These are phyloP conservation scores for Pristionchus entomophagus DNA, from an alignment of 2,888 invertebrate species.

Conservation along the genomic window DNA sequence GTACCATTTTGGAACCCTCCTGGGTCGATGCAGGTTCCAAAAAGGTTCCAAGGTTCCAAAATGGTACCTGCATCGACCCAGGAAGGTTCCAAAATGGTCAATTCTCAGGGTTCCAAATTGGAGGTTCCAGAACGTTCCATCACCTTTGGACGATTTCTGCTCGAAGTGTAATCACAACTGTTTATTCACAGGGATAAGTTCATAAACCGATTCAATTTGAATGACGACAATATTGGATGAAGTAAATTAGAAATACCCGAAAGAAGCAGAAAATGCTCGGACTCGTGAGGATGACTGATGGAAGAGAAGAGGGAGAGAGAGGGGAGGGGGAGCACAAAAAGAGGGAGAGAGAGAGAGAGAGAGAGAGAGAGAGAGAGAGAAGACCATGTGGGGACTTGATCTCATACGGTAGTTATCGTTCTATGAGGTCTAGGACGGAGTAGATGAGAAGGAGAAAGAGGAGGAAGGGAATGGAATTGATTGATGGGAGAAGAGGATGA, in stretches of 20 bases:
- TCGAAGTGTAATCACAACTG: too few relatives aligned
- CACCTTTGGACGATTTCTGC: too few relatives aligned
- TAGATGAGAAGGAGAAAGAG: not conserved
- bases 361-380: not conserved
- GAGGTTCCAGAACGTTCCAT: too few relatives aligned
- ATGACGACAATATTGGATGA: not conserved
- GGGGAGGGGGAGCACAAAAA: not conserved
- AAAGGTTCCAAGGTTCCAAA: too few relatives aligned
- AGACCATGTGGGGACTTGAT: not conserved
- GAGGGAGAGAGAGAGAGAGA: not conserved
- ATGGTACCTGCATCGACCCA: too few relatives aligned
- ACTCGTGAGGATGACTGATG: conserved; percentile 22
- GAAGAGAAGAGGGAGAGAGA: not conserved
- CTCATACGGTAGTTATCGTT: conserved; percentile 30
- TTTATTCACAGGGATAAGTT: not conserved
- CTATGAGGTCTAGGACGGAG: not conserved
- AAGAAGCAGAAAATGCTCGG: not conserved
- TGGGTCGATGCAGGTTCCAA: too few relatives aligned
- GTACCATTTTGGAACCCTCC: too few relatives aligned
- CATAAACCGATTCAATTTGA: not conserved
- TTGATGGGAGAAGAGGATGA: conserved; percentile 14
- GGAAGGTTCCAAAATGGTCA: too few relatives aligned
- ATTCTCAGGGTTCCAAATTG: too few relatives aligned
- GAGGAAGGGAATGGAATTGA: conserved; percentile 18
- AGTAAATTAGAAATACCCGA: not conserved